Conservation (phyloP, 1,140 invertebrate species). For the Anastatus disparis region DNA sequence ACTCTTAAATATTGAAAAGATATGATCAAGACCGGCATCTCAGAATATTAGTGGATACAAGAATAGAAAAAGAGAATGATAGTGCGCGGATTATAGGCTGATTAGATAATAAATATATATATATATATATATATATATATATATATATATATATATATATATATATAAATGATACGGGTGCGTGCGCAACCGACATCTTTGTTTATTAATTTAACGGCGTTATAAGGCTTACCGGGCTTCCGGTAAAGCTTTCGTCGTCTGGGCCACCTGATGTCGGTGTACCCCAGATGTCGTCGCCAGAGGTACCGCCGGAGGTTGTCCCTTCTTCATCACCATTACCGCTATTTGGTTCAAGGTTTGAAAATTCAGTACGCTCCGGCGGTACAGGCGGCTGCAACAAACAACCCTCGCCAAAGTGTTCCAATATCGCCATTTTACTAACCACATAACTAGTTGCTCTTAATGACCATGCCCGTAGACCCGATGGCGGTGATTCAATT, state of each 20-base stretch:
- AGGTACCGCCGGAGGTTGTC: conserved; percentile 80
- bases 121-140: too few relatives aligned
- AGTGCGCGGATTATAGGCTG: too few relatives aligned
- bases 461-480: conserved; percentile 77
- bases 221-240: conserved; percentile 63
- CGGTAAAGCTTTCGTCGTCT: conserved; percentile 77
- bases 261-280: conserved; percentile 85
- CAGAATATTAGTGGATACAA: too few relatives aligned
- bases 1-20: too few relatives aligned
- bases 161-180: too few relatives aligned
- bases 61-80: too few relatives aligned
- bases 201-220: too few relatives aligned
- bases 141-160: too few relatives aligned
- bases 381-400: conserved; percentile 61
- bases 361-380: conserved; percentile 61
- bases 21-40: too few relatives aligned
- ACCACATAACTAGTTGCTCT: conserved; percentile 81
- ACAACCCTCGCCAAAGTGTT: conserved; percentile 70
- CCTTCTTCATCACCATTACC: conserved; percentile 69
- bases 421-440: conserved; percentile 81
- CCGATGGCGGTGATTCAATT: conserved; percentile 55
- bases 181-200: too few relatives aligned
- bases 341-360: conserved; percentile 55
- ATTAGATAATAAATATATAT: too few relatives aligned
- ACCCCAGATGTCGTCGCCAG: conserved; percentile 86